Evolutionary conservation across 2,113 vertebrate species (phyloP).

Genomic region (Chionomys nivalis): DNA sequence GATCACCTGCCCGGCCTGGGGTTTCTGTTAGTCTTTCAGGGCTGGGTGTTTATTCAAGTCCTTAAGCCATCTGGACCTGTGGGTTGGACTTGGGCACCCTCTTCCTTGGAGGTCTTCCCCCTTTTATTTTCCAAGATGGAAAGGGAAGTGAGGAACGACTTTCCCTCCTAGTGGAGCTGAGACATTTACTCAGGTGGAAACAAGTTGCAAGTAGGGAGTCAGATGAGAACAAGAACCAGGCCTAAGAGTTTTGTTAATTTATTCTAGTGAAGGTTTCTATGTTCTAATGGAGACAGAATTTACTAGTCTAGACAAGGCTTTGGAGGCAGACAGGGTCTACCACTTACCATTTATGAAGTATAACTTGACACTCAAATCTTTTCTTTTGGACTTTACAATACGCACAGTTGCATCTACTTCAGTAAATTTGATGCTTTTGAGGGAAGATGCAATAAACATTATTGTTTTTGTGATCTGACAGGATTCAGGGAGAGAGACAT

Average conservation of each 20-base stretch:
- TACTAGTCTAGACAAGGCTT: not conserved
- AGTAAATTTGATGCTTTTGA: not conserved
- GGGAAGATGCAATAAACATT: not conserved
- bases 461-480: not conserved
- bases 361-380: not conserved
- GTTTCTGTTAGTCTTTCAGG: not conserved
- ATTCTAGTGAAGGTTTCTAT: not conserved
- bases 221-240: not conserved
- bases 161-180: not conserved
- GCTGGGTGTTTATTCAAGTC: constrained; percentile 30
- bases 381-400: constrained; percentile 15
- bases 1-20: not conserved
- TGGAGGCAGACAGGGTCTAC: not conserved
- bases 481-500: not conserved
- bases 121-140: constrained; percentile 25
- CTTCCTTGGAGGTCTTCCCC: not conserved
- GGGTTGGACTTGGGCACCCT: not conserved
- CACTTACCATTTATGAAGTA: not conserved
- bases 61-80: constrained; percentile 26
- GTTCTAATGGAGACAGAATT: not conserved
- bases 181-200: not conserved
- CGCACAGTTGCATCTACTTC: not conserved
- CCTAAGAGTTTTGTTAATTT: not conserved
- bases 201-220: not conserved
- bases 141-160: not conserved